These are phyloP conservation scores for Trigoniulus corallinus DNA, from an alignment of 1,140 invertebrate genomes.

Conservation along the genomic window DNA sequence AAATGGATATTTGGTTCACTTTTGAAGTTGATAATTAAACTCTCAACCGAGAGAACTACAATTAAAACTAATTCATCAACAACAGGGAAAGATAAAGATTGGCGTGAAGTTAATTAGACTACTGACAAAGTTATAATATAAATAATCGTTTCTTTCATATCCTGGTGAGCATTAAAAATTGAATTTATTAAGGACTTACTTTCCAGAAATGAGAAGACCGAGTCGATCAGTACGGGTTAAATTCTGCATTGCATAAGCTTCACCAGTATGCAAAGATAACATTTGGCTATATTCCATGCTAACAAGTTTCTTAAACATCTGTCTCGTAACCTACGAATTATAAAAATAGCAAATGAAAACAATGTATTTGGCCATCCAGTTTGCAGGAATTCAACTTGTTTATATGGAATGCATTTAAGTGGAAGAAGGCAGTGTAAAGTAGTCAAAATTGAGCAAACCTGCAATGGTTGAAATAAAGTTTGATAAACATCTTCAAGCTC, in stretches of 20 bases:
- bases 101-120: too few relatives aligned
- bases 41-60: too few relatives aligned
- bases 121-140: too few relatives aligned
- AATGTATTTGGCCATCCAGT: not conserved
- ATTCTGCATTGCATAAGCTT: conserved; percentile 74
- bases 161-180: not conserved
- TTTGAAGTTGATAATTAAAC: too few relatives aligned
- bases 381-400: conserved; percentile 1
- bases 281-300: conserved; percentile 62
- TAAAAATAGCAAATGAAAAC: conserved; percentile 5
- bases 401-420: conserved; percentile 3
- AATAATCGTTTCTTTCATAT: too few relatives aligned
- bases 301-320: conserved; percentile 64
- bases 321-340: conserved; percentile 44
- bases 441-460: conserved; percentile 34
- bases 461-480: conserved; percentile 62
- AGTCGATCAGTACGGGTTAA: conserved; percentile 65
- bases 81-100: too few relatives aligned
- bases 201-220: conserved; percentile 57
- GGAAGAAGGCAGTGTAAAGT: not conserved
- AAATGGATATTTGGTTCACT: too few relatives aligned
- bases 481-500: conserved; percentile 72
- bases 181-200: conserved; percentile 22
- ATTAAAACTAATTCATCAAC: too few relatives aligned
- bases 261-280: conserved; percentile 62